These are phyloP conservation scores for Alaudala cheleensis DNA, from an alignment of 2,113 vertebrate species.

Conservation along the genomic window DNA sequence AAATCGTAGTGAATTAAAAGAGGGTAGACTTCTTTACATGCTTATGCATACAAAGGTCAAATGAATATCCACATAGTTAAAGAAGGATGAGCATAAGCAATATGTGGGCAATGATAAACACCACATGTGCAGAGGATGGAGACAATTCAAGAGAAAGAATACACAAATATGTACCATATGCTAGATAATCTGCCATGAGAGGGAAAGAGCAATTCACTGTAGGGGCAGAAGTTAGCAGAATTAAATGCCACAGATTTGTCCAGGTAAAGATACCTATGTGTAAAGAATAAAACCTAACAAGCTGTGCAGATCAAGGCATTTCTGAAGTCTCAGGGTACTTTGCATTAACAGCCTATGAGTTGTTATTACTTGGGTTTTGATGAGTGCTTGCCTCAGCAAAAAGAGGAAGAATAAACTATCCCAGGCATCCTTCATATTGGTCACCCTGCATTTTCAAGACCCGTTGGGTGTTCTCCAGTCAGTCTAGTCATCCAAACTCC, in stretches of 20 bases:
- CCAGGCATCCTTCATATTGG: background rate
- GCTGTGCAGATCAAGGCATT: background rate
- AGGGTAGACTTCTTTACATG: background rate
- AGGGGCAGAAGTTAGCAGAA: constrained; percentile 1
- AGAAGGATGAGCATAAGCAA: background rate
- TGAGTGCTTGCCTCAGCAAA: constrained; percentile 32
- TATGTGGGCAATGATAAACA: background rate
- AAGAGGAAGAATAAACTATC: constrained; percentile 22
- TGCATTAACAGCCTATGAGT: constrained; percentile 25
- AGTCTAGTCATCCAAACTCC: background rate
- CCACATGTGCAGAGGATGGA: background rate
- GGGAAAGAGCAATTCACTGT: background rate
- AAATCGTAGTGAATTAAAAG: background rate
- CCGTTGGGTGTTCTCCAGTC: background rate
- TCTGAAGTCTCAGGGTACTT: constrained; percentile 11
- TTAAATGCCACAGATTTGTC: constrained; percentile 30
- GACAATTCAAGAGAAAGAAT: background rate
- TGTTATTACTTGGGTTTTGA: constrained; percentile 18
- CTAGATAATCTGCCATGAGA: background rate
- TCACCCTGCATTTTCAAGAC: constrained; percentile 4
- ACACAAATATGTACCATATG: background rate
- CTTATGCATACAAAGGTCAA: background rate
- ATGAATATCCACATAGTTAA: background rate
- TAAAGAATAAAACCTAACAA: constrained; percentile 14
- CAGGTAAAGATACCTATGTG: background rate